Base-by-base conservation (phyloP, 2,888 invertebrate genomes). In the Leucania comma region DNA sequence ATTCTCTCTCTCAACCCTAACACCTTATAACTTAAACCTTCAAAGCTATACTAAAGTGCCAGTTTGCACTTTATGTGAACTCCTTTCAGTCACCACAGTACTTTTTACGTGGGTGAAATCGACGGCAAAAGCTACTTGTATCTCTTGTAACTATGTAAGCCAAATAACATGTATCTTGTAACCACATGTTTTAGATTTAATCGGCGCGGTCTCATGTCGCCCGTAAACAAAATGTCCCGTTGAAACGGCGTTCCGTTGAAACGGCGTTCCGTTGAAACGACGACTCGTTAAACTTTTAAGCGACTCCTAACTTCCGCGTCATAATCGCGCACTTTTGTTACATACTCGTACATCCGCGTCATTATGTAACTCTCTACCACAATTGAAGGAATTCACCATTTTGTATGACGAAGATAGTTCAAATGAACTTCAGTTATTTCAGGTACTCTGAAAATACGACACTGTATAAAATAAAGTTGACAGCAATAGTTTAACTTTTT, bases 271-370 rank as follows among this genome's bases (percentile, higher is more conserved):
- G 76, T 66, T 83, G 87, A 86, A 87, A 88, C 86, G 86, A 83
- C 80, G 81, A 87, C 87, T 88, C 90, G 87, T 90, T 88, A 90
- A 90, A 90, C 86, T 89, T 88, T 87, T 85, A 87, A 84, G 80
- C 85, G 86, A 71, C 73, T 83, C 79, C 73, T 88, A 87, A 86
- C 86, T 88, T 86, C 82, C 81, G 77, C 82, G 82, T 85, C 85
- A 85, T 87, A 86, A 88, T 86, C 84, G 81, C 77, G 72, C 75
- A 67, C 65, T 81, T 81, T 75, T 86, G 76, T 85, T 68, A 74
- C 73, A 64, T 62, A 35, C 9, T 29, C 20, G 20, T 58, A 68
- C 61, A 67, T 60, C 69, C 50, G 56, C 69, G 59, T 51, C 50
- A 72, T 71, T 68, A 58, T 53, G 54, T 67, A 71, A 58, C 54